Evolutionary conservation across 2,113 vertebrate species (phyloP).

Genomic region (Callaeas wilsoni): DNA sequence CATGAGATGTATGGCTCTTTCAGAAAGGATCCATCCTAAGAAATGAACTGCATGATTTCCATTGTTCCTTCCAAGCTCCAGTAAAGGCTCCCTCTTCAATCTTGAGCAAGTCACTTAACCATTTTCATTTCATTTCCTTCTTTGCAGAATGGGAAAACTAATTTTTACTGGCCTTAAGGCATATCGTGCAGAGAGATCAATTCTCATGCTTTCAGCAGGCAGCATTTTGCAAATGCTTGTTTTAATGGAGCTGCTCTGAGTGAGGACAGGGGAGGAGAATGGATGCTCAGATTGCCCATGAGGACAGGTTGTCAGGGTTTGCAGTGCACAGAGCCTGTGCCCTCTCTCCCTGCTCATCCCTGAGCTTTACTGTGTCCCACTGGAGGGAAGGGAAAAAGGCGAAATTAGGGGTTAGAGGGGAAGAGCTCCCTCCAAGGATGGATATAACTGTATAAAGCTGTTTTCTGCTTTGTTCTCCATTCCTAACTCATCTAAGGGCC

Average conservation of each 20-base stretch:
- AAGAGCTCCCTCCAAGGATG: neutral
- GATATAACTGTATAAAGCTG: neutral
- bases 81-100: neutral
- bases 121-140: slow-evolving; percentile 6
- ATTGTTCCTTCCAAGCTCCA: neutral
- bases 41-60: neutral
- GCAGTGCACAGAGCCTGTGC: neutral
- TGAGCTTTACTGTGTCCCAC: neutral
- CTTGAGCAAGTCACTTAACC: neutral
- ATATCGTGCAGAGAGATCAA: neutral
- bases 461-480: neutral
- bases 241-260: neutral
- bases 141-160: neutral
- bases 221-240: neutral
- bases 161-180: neutral
- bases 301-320: neutral
- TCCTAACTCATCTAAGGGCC: neutral
- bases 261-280: neutral
- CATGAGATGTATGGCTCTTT: neutral
- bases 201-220: neutral
- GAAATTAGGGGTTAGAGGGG: neutral
- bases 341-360: neutral
- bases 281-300: neutral
- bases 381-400: neutral
- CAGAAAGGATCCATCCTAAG: neutral